A percentile compares a stretch with the other conserved stretches of the same genome.
Conservation (phyloP, 2,113 vertebrate species). For the Zosterops borbonicus region DNA sequence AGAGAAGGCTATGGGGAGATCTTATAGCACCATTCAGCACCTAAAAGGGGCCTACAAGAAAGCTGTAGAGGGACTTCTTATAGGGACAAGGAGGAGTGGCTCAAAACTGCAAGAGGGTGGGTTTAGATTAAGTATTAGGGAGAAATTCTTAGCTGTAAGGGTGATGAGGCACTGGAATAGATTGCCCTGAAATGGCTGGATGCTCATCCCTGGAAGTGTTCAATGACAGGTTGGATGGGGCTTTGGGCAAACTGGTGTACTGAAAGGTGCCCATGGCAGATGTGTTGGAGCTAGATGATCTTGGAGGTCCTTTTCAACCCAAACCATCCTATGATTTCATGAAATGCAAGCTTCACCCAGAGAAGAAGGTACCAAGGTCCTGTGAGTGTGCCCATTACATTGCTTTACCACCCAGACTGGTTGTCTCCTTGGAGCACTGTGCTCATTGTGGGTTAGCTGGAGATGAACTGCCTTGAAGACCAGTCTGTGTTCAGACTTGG, state of each 20-base stretch:
- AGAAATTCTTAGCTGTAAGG: neutral
- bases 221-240: neutral
- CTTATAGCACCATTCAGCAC: neutral
- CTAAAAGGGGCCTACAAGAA: neutral
- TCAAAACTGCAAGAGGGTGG: neutral
- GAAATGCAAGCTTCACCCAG: neutral
- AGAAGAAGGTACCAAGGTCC: neutral
- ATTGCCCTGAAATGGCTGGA: neutral
- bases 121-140: neutral
- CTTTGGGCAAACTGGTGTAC: neutral
- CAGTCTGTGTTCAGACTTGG: neutral
- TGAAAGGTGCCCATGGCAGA: neutral
- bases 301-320: neutral
- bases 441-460: neutral
- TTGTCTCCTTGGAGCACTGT: neutral
- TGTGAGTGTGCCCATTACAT: neutral
- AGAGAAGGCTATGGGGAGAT: neutral
- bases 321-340: neutral
- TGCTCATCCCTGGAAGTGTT: neutral
- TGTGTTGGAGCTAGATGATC: neutral
- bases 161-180: neutral
- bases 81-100: neutral
- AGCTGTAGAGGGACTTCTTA: neutral
- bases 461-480: neutral
- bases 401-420: accelerated